These are phyloP conservation scores for Sapayoa aenigma DNA, from an alignment of 2,113 vertebrate species.

Conservation along the genomic window DNA sequence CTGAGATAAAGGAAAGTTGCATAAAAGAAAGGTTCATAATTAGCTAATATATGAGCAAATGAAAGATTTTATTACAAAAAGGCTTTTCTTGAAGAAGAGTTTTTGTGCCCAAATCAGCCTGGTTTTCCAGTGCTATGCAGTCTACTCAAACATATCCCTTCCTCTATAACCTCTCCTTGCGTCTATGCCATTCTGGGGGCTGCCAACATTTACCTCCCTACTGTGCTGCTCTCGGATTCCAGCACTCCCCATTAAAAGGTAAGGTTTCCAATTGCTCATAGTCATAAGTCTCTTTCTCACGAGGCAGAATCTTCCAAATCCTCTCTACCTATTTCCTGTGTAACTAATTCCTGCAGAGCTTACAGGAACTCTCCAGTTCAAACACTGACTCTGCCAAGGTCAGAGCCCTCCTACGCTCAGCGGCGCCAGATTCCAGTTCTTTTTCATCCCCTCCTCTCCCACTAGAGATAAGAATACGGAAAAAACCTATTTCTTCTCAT, in stretches of 20 bases:
- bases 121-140: neutral
- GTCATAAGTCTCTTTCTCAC: neutral
- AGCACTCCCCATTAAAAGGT: neutral
- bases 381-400: neutral
- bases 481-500: neutral
- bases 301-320: neutral
- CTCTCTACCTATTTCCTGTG: neutral
- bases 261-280: neutral
- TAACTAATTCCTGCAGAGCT: neutral
- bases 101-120: neutral
- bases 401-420: neutral
- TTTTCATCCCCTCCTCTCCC: neutral
- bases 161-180: neutral
- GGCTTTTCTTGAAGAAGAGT: neutral
- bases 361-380: neutral
- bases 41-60: neutral
- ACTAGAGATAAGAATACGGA: neutral
- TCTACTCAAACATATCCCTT: neutral
- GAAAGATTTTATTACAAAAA: neutral
- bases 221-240: neutral
- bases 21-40: neutral
- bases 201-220: neutral
- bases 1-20: neutral
- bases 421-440: neutral
- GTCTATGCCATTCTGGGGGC: neutral